These are phyloP conservation scores for Lordiphosa mommai DNA, from an alignment of 1,140 invertebrate species.

Conservation along the genomic window DNA sequence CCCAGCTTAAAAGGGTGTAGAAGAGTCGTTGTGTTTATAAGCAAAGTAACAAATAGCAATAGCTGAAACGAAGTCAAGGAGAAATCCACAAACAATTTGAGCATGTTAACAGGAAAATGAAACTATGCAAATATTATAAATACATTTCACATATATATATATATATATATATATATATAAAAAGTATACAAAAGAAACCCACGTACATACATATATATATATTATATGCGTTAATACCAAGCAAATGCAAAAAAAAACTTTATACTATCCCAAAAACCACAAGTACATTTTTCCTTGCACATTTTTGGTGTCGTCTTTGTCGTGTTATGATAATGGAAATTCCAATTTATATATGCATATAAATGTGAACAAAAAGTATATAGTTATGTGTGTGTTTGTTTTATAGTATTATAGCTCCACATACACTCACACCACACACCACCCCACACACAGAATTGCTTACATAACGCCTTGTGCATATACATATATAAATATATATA, in stretches of 20 bases:
- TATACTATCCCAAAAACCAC: constrained; percentile 4
- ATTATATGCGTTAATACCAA: constrained; percentile 5
- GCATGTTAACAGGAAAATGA: neutral
- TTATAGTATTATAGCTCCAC: constrained; percentile 2
- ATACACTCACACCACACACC: neutral
- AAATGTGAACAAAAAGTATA: constrained; percentile 8
- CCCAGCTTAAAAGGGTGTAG: too few species aligned
- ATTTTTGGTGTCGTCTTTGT: constrained; percentile 23
- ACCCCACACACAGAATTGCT: neutral
- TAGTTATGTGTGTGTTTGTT: constrained; percentile 9
- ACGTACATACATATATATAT: constrained; percentile 7
- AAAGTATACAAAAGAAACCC: constrained; percentile 5
- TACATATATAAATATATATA: constrained; percentile 9
- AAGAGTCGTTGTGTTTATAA: too few species aligned
- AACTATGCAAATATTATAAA: constrained; percentile 13
- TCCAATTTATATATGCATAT: constrained; percentile 9
- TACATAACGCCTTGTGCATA: constrained; percentile 11
- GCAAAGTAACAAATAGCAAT: too few species aligned
- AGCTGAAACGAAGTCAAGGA: too few species aligned
- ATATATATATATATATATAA: constrained; percentile 7
- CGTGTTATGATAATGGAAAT: constrained; percentile 25
- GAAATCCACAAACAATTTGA: constrained; percentile 15
- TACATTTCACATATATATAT: constrained; percentile 11
- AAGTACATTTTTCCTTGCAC: constrained; percentile 16
- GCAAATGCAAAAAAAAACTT: constrained; percentile 1